Evolutionary conservation across 2,113 vertebrate species (phyloP).

Genomic region (Beaufortia kweichowensis): DNA sequence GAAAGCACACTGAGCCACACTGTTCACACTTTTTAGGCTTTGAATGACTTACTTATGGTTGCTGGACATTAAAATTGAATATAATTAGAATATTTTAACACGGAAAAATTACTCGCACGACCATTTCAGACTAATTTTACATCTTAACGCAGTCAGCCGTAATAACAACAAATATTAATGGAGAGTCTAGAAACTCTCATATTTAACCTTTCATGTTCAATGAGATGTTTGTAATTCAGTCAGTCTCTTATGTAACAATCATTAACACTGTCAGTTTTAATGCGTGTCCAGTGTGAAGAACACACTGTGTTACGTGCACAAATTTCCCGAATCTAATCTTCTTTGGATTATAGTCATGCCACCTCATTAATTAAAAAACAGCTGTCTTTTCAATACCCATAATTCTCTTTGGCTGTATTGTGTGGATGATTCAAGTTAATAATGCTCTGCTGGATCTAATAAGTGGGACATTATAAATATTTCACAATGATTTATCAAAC

Average conservation of each 20-base stretch:
- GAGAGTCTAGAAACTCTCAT: not conserved
- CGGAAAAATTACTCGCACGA: too few species aligned
- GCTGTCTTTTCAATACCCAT: not conserved
- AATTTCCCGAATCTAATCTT: not conserved
- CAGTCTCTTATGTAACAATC: not conserved
- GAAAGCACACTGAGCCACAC: too few species aligned
- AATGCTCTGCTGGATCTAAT: not conserved
- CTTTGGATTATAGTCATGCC: not conserved
- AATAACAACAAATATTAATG: not conserved
- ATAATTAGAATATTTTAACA: too few species aligned
- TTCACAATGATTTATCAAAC: not conserved
- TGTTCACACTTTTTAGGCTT: too few species aligned
- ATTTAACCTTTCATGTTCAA: not conserved
- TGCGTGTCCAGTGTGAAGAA: not conserved
- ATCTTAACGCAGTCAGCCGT: too few species aligned
- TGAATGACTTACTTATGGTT: too few species aligned
- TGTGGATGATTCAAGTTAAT: not conserved
- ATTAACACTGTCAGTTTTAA: not conserved
- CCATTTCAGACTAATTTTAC: too few species aligned
- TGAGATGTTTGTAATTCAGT: not conserved
- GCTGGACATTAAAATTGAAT: too few species aligned
- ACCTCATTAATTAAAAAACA: conserved; percentile 18
- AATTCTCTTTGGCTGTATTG: not conserved
- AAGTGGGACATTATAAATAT: not conserved
- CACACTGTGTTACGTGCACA: not conserved